Conservation (phyloP, 2,888 invertebrate species). For the Lasiommata megera region DNA sequence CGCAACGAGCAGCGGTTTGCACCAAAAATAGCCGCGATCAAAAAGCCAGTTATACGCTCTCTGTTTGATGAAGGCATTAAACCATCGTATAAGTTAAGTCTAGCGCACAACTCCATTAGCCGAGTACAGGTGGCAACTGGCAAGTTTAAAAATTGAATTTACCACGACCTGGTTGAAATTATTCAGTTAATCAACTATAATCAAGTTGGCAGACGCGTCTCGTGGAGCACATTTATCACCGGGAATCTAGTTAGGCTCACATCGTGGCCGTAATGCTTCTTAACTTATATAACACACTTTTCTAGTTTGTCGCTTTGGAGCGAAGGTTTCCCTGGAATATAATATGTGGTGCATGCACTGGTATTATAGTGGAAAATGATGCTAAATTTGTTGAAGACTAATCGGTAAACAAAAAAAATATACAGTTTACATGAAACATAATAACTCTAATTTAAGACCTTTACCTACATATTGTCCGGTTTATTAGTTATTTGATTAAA, state of each 20-base stretch:
- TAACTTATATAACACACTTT: slow-evolving; percentile 24
- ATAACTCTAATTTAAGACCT: too few species aligned
- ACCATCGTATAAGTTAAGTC: slow-evolving; percentile 5
- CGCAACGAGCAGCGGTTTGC: too few species aligned
- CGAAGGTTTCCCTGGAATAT: background rate
- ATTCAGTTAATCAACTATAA: slow-evolving; percentile 58
- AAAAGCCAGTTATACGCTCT: background rate
- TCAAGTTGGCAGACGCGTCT: slow-evolving; percentile 42
- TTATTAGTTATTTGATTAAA: too few species aligned
- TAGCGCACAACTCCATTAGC: slow-evolving; percentile 12
- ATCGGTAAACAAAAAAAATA: too few species aligned
- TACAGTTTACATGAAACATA: too few species aligned
- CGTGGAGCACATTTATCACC: slow-evolving; percentile 36
- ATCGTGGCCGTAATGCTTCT: slow-evolving; percentile 19
- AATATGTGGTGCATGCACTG: background rate
- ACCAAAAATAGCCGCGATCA: too few species aligned
- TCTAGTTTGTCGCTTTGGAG: slow-evolving; percentile 13
- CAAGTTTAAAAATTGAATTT: slow-evolving; percentile 52
- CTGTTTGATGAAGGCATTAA: background rate
- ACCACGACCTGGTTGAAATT: slow-evolving; percentile 53
- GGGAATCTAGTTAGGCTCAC: slow-evolving; percentile 34
- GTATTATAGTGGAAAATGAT: too few species aligned
- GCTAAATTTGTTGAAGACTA: too few species aligned
- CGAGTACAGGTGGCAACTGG: slow-evolving; percentile 31
- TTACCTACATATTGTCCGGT: too few species aligned